Conservation (phyloP, 1,140 invertebrate genomes). For the Eciton burchellii region DNA sequence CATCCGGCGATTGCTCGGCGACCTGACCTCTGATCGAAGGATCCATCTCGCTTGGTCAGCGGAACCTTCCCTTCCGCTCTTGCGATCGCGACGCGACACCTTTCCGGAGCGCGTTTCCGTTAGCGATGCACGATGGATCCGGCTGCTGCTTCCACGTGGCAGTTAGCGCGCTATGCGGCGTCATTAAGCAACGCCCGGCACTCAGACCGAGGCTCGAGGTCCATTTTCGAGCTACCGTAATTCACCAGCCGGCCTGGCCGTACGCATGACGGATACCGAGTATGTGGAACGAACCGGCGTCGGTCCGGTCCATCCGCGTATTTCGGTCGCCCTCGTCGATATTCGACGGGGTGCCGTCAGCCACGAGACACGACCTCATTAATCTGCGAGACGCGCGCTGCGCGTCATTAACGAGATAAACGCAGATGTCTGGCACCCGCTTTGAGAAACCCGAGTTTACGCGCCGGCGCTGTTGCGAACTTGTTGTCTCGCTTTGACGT, state of each 20-base stretch:
- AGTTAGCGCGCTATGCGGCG: slow-evolving; percentile 8
- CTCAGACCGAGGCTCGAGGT: background rate
- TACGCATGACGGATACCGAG: background rate
- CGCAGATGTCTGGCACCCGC: slow-evolving; percentile 16
- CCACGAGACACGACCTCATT: slow-evolving; percentile 67
- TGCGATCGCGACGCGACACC: background rate
- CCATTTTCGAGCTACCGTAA: slow-evolving; percentile 56
- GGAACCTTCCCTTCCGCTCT: background rate
- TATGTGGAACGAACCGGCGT: slow-evolving; percentile 15
- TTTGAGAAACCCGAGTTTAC: slow-evolving; percentile 60
- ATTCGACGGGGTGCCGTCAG: slow-evolving; percentile 57
- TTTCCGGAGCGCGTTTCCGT: too few relatives aligned
- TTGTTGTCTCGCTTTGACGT: slow-evolving; percentile 4
- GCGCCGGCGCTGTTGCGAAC: background rate
- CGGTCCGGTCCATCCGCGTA: slow-evolving; percentile 37
- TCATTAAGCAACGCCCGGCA: slow-evolving; percentile 4
- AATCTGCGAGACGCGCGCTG: slow-evolving; percentile 43
- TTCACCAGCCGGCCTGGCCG: background rate
- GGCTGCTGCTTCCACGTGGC: slow-evolving; percentile 15
- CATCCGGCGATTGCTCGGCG: background rate
- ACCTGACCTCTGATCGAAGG: too few relatives aligned
- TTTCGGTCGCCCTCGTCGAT: slow-evolving; percentile 64
- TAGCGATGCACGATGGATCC: background rate
- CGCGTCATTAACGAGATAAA: slow-evolving; percentile 73
- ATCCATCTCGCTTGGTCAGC: background rate